phyloP scores from a whole-genome alignment of 2,797 vertebrate genomes.

The Somateria mollissima region DNA sequence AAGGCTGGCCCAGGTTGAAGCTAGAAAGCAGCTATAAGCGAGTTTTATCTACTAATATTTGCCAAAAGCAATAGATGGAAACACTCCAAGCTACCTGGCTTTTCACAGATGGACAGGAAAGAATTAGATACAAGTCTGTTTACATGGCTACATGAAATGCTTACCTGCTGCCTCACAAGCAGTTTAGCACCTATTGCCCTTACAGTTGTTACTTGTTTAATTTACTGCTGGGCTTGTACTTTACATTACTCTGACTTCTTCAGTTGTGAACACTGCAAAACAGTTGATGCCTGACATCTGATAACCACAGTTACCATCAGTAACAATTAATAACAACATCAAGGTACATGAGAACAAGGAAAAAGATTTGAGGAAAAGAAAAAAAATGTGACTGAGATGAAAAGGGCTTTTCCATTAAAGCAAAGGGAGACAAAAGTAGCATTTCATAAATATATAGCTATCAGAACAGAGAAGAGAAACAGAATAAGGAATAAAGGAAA shows the following conservation, averaged over 20 bases:
- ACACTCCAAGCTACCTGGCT: neutral
- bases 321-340: neutral
- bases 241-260: accelerated
- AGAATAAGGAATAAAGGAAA: neutral
- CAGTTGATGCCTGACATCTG: accelerated
- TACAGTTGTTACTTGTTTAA: neutral
- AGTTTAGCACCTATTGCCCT: neutral
- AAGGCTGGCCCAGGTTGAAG: neutral
- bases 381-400: neutral
- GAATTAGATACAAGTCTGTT: neutral
- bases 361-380: neutral
- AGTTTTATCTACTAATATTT: neutral
- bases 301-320: neutral
- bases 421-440: neutral
- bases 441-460: neutral
- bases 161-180: neutral
- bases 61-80: neutral
- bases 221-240: accelerated
- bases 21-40: neutral
- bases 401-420: neutral
- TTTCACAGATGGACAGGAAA: neutral
- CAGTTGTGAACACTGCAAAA: accelerated
- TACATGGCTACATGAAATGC: neutral
- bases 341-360: neutral
- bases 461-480: neutral